phyloP scores from a whole-genome alignment of 2,888 invertebrate genomes.

The Synanthedon tipuliformis region DNA sequence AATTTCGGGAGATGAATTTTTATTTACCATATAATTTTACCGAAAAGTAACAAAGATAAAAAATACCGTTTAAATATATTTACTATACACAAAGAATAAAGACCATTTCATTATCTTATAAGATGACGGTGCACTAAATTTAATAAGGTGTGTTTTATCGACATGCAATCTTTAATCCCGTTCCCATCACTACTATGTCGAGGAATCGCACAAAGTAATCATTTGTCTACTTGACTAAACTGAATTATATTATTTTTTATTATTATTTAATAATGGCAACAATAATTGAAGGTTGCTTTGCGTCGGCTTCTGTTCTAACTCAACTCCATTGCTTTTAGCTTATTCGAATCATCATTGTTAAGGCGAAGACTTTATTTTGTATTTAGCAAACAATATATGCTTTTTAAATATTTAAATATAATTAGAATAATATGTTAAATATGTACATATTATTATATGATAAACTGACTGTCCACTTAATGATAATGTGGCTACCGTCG shows the following conservation, averaged over 20 bases:
- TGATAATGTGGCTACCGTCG: too few relatives aligned
- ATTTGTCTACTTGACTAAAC: conserved; percentile 69
- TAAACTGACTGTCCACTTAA: too few relatives aligned
- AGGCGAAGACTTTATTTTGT: conserved; percentile 20
- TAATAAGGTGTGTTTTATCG: background rate
- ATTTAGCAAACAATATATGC: background rate
- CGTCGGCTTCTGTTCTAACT: conserved; percentile 53
- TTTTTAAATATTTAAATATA: too few relatives aligned
- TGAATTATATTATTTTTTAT: conserved; percentile 61
- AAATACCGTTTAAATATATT: too few relatives aligned
- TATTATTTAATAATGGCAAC: conserved; percentile 53
- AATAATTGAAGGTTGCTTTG: conserved; percentile 48
- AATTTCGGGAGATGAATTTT: too few relatives aligned
- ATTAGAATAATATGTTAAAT: too few relatives aligned
- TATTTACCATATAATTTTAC: too few relatives aligned
- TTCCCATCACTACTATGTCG: conserved; percentile 22
- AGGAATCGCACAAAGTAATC: conserved; percentile 55
- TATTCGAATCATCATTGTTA: conserved; percentile 52
- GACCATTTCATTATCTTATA: too few relatives aligned
- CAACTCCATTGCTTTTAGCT: conserved; percentile 26
- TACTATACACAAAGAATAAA: too few relatives aligned
- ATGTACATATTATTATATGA: too few relatives aligned
- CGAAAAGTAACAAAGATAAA: too few relatives aligned
- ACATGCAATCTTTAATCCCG: background rate
- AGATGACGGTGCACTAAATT: background rate